phyloP scores from a whole-genome alignment of 2,113 vertebrate species.

The Brienomyrus longianalis region DNA sequence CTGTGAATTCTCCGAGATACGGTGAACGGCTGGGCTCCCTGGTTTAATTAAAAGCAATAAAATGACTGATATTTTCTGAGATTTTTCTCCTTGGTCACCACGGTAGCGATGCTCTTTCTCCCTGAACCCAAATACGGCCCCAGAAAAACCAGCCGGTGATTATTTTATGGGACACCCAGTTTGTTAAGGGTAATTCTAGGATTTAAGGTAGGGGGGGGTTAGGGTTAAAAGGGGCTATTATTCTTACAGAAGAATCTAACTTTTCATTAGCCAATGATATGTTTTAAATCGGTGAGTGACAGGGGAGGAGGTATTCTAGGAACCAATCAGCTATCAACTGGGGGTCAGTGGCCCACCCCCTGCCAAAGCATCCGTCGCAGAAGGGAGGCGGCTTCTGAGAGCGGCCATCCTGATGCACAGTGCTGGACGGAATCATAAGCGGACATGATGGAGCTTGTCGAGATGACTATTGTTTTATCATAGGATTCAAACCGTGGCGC shows the following conservation, averaged over 20 bases:
- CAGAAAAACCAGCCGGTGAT: slow-evolving; percentile 6
- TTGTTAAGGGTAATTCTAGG: background rate
- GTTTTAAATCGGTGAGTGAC: background rate
- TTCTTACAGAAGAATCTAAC: background rate
- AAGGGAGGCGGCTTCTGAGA: background rate
- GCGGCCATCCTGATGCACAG: background rate
- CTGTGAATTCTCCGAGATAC: background rate
- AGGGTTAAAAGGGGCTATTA: background rate
- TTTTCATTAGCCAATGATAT: background rate
- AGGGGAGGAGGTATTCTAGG: background rate
- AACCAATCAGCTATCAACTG: background rate
- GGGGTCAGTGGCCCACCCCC: background rate
- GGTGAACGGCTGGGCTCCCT: background rate
- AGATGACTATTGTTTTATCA: slow-evolving; percentile 5
- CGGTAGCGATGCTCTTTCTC: slow-evolving; percentile 5
- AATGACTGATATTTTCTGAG: background rate
- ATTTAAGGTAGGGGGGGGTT: background rate
- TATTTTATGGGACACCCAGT: slow-evolving; percentile 15
- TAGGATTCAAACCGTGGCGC: background rate
- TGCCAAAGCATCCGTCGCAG: background rate
- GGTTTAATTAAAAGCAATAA: slow-evolving; percentile 28
- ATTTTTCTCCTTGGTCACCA: slow-evolving; percentile 12
- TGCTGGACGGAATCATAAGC: background rate
- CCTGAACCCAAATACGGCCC: background rate
- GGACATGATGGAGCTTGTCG: background rate